Base-by-base conservation (phyloP, 23 tunicate genomes). In the Phallusia fumigata region DNA sequence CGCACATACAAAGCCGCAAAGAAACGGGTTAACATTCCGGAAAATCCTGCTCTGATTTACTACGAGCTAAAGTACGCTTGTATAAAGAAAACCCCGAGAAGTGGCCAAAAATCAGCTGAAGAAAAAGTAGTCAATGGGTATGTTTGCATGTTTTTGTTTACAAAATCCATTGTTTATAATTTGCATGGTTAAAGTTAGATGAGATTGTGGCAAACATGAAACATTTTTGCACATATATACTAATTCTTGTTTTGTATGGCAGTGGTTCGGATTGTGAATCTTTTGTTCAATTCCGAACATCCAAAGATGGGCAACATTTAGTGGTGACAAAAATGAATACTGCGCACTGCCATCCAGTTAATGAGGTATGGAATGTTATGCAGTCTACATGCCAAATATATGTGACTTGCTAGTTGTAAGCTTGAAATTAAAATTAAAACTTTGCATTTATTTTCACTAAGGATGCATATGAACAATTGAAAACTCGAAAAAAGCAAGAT, bases 1-100 rank as follows among this genome's bases (percentile, higher is more conserved):
- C 69, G 69, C 26, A 58, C 69, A 58, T 58, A 21, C 28, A 58
- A 58, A 24, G 69, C 69, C 8, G 69, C 69, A 22, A 58, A 58
- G 28, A 58, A 58, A 24, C 69, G 69, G 28, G 69, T 58, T 58
- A 58, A 58, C 69, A 58, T 58, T 24, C 69, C 69, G 8, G 69
- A 58, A 24, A 58, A 58, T 58, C 69, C 69, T 5, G 69, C 69
- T 21, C 69, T 58, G 28, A 24, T 58, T 58, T 58, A 58, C 28
- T 58, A 58, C 28, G 69, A 58, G 13, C 69, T 58, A 16, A 58
- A 58, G 16, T 58, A 58, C 16, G 69, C 69, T 6, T 58, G 69
- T 58, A 58, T 58, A 6, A 58, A 58, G 69, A 58, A 58, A 58
- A 58, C 69, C 2, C 28, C 69, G 26, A 22, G 69, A 58, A 58